Evolutionary conservation across 1,140 invertebrate species (phyloP).

Genomic region (Teleogryllus occipitalis): DNA sequence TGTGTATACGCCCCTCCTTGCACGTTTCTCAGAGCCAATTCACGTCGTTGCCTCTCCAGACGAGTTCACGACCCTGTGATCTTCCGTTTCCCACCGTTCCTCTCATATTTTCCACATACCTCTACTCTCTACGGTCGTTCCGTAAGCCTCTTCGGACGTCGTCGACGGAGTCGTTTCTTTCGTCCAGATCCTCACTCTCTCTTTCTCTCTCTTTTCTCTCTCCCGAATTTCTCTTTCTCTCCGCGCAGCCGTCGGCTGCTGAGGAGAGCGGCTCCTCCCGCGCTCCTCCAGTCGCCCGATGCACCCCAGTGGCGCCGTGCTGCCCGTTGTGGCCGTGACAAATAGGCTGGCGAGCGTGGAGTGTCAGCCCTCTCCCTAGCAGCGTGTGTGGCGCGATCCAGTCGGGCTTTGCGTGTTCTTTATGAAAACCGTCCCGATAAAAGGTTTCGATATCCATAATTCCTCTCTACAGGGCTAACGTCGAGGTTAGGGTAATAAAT

Average conservation of each 20-base stretch:
- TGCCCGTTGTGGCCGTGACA: background rate
- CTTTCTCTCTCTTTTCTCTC: background rate
- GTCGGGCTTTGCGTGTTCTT: background rate
- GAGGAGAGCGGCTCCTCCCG: background rate
- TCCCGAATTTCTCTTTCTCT: background rate
- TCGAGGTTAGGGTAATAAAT: constrained; percentile 17
- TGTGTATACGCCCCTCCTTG: too few species aligned
- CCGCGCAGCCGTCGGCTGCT: background rate
- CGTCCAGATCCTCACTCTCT: background rate
- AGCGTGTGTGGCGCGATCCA: background rate
- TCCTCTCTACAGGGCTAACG: background rate
- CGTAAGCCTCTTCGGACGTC: background rate
- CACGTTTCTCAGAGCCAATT: too few species aligned
- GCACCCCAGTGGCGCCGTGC: background rate
- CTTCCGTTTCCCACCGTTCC: background rate
- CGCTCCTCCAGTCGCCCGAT: background rate
- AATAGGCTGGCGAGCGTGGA: background rate
- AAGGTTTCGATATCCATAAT: constrained; percentile 1
- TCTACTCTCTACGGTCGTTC: background rate
- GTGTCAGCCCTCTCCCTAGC: background rate
- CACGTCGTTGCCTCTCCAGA: too few species aligned
- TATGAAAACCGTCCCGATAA: constrained; percentile 1
- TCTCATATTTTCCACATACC: background rate
- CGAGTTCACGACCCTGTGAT: too few species aligned
- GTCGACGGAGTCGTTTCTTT: background rate